Base-by-base conservation (phyloP, 1,140 invertebrate species). In the Neocloeon triangulifer region DNA sequence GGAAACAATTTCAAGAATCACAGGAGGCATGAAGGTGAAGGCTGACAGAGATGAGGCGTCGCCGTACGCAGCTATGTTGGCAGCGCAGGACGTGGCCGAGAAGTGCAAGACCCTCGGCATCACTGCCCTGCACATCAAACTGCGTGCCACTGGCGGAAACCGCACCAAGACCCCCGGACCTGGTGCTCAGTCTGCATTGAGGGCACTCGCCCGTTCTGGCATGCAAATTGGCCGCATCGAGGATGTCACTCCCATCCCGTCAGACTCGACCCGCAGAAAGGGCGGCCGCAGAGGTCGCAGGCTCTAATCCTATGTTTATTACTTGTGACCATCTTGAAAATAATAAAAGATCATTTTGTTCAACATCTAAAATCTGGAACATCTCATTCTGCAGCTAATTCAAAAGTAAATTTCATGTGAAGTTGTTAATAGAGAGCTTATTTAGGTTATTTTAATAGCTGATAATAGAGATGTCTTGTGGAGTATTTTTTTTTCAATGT, bases 21-120 rank as follows among this genome's bases (percentile, higher is more conserved):
- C 95, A 47, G 95, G 95, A 54, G 95, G 95, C 36, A 99, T 99
- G 95, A 98, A 98, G 64, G 95, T 99, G 0, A 99, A 98, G 58
- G 94, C 94, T 47, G 95, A 99, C 62, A 73, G 95, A 66, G 95
- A 99, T 62, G 95, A 99, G 61, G 85, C 92, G 43, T 97, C 92
- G 18, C 95, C 95, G 10, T 99, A 99, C 50, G 95, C 94, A 51
- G 94, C 94, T 74, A 98, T 99, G 94, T 92, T 99, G 61, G 95
- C 95, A 50, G 92, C 94, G 41, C 94, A 98, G 75, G 95, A 99
- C 68, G 95, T 98, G 35, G 89, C 94, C 49, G 95, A 98, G 55
- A 94, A 91, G 50, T 98, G 94, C 58, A 97, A 96, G 61, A 60
- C 68, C 8, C 62, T 98, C 30, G 92, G 92, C 19, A 96, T 98